phyloP scores from a whole-genome alignment of 2,888 invertebrate genomes.

The Lordiphosa fenestrarum region DNA sequence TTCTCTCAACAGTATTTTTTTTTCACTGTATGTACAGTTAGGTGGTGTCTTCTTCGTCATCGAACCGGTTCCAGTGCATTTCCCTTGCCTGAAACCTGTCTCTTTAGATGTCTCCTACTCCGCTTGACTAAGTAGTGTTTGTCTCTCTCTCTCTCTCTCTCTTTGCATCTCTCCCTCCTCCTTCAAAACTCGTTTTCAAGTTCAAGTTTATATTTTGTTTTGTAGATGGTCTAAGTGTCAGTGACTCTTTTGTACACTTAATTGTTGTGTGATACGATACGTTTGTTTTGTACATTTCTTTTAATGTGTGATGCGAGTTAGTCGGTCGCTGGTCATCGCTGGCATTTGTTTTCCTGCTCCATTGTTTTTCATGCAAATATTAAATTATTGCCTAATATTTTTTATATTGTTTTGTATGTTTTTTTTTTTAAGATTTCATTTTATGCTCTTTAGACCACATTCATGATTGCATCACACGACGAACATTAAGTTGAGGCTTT shows the following conservation, averaged over 20 bases:
- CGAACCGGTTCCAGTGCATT: constrained; percentile 6
- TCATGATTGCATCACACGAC: constrained; percentile 47
- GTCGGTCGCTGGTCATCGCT: constrained; percentile 25
- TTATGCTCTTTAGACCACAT: constrained; percentile 43
- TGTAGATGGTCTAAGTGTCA: constrained; percentile 58
- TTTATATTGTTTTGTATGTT: not conserved
- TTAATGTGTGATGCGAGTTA: constrained; percentile 22
- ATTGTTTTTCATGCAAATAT: constrained; percentile 30
- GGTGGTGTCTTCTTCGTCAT: constrained; percentile 5
- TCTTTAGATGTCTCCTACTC: constrained; percentile 29
- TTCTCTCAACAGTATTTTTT: too few relatives aligned
- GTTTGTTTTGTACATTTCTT: constrained; percentile 25
- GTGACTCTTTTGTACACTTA: constrained; percentile 63
- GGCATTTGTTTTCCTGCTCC: constrained; percentile 27
- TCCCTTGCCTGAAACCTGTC: constrained; percentile 37
- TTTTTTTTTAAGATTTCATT: constrained; percentile 45
- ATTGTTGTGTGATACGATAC: constrained; percentile 37
- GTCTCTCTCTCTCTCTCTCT: constrained; percentile 23
- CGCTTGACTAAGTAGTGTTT: constrained; percentile 2
- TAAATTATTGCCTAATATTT: constrained; percentile 49
- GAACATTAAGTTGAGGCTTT: too few relatives aligned
- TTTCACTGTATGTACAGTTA: constrained; percentile 9
- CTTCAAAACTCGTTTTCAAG: constrained; percentile 72
- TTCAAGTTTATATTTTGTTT: constrained; percentile 69
- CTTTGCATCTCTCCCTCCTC: constrained; percentile 18